Evolutionary conservation across 2,113 vertebrate genomes (phyloP).

Genomic region (Bombycilla garrulus): DNA sequence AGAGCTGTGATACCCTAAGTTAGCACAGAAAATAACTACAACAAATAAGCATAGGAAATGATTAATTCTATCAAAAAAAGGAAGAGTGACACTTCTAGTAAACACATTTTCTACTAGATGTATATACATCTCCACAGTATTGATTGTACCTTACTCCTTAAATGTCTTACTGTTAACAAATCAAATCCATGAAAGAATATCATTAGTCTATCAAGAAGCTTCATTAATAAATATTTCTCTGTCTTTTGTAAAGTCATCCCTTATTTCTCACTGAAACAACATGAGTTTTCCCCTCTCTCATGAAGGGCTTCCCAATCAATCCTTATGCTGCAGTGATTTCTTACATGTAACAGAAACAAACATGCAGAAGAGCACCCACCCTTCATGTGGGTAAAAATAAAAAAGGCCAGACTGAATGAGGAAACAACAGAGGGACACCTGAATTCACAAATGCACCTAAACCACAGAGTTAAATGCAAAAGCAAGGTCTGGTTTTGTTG

Average conservation of each 20-base stretch:
- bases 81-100: not conserved
- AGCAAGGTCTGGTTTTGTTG: accelerated
- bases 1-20: not conserved
- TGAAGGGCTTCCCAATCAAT: not conserved
- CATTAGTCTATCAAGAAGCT: not conserved
- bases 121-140: not conserved
- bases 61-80: not conserved
- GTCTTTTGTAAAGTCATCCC: not conserved
- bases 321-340: not conserved
- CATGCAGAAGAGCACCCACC: not conserved
- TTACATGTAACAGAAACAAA: not conserved
- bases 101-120: not conserved
- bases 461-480: not conserved
- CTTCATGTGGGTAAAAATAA: not conserved
- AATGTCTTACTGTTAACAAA: not conserved
- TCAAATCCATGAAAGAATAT: not conserved
- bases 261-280: not conserved
- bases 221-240: not conserved
- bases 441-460: not conserved
- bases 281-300: not conserved
- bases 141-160: not conserved
- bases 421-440: not conserved
- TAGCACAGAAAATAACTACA: not conserved
- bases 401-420: not conserved
- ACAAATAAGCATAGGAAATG: not conserved